Conservation (phyloP, 2,113 vertebrate species). For the Gobius niger region DNA sequence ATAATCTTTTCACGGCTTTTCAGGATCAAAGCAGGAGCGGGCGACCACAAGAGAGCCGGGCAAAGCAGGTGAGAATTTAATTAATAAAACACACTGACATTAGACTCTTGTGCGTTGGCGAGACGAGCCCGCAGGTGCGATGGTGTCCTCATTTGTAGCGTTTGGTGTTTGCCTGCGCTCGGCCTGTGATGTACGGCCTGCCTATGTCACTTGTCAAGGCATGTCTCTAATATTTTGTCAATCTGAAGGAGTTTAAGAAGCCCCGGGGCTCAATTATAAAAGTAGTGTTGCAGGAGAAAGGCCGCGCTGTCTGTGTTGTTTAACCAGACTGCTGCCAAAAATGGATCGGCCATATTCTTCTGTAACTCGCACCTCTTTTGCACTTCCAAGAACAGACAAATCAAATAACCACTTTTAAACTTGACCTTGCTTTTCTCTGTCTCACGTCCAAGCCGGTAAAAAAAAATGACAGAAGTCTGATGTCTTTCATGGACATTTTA, state of each 20-base stretch:
- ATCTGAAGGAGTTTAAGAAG: conserved; percentile 40
- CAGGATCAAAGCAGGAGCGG: conserved; percentile 87
- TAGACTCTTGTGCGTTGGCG: conserved; percentile 21
- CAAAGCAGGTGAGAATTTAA: conserved; percentile 88
- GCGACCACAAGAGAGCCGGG: conserved; percentile 85
- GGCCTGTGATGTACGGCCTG: conserved; percentile 33
- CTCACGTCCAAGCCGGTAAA: conserved; percentile 25
- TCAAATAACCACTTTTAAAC: conserved; percentile 25
- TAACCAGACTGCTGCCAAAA: conserved; percentile 28
- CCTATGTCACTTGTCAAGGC: conserved; percentile 50
- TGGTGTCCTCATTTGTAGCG: conserved; percentile 26
- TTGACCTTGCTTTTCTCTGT: conserved; percentile 24
- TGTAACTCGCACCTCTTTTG: conserved; percentile 48
- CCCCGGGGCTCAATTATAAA: conserved; percentile 54
- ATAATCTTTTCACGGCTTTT: conserved; percentile 39
- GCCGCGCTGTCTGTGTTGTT: conserved; percentile 37
- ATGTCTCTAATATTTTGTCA: conserved; percentile 69
- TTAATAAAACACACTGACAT: conserved; percentile 15
- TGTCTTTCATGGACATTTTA: neutral
- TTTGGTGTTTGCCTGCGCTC: conserved; percentile 38
- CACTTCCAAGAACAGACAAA: conserved; percentile 41
- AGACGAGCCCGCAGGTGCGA: conserved; percentile 24
- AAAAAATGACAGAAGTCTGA: neutral
- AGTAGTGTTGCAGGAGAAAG: conserved; percentile 42
- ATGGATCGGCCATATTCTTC: conserved; percentile 26